Conservation (phyloP, 2,797 vertebrate genomes). For the Macropus fuliginosus region DNA sequence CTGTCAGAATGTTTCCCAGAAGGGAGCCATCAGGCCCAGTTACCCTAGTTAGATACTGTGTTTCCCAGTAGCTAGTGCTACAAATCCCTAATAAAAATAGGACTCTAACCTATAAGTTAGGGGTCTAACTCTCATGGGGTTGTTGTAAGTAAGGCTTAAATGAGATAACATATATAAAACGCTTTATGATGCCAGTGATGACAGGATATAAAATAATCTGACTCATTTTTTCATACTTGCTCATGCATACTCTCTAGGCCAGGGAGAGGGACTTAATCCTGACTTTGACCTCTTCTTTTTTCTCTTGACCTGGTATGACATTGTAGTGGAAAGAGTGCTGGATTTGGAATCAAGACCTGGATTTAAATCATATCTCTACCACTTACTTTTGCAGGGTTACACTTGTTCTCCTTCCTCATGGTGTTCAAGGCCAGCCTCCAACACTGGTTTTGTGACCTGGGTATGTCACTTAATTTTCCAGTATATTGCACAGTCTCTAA, state of each 20-base stretch:
- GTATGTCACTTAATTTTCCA: neutral
- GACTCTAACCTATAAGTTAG: neutral
- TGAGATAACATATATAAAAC: neutral
- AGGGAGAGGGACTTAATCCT: neutral
- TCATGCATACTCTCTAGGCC: neutral
- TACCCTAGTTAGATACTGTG: neutral
- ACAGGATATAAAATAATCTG: slow-evolving; percentile 46
- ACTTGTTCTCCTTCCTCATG: neutral
- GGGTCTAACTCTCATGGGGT: neutral
- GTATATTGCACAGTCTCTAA: neutral
- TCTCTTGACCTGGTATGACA: slow-evolving; percentile 23
- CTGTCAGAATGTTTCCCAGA: neutral
- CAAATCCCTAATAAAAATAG: slow-evolving; percentile 11
- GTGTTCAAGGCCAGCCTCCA: neutral
- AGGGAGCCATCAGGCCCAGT: neutral
- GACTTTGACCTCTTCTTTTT: neutral
- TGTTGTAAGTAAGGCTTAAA: neutral
- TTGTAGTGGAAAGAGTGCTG: neutral
- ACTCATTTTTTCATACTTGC: neutral
- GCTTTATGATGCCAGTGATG: neutral
- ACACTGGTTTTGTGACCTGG: neutral
- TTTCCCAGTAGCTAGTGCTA: neutral
- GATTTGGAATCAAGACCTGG: neutral
- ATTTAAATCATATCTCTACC: neutral
- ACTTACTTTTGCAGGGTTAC: neutral